Evolutionary conservation across 2,888 invertebrate genomes (phyloP).

Genomic region (Drosophila ochracea): DNA sequence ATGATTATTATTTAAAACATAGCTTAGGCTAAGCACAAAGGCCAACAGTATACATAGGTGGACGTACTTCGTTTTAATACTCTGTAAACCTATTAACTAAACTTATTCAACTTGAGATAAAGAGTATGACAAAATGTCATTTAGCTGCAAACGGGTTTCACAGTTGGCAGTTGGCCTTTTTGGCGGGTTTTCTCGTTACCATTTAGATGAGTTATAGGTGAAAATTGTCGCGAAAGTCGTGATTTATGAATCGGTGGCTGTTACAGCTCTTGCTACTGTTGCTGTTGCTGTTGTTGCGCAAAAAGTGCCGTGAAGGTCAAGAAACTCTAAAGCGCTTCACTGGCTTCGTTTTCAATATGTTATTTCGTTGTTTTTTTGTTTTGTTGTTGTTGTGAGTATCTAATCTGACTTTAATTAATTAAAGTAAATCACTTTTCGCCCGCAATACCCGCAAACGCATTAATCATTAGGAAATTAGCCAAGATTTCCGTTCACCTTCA

Average conservation of each 20-base stretch:
- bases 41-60: background rate
- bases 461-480: conserved; percentile 72
- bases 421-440: conserved; percentile 66
- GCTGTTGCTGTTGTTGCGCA: conserved; percentile 29
- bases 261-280: conserved; percentile 35
- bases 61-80: conserved; percentile 4
- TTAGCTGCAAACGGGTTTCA: conserved; percentile 52
- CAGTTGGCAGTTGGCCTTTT: conserved; percentile 27
- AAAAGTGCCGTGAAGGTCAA: conserved; percentile 64
- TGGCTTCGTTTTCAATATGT: conserved; percentile 41
- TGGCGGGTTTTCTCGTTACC: conserved; percentile 62
- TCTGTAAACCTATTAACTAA: conserved; percentile 16
- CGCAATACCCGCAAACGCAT: conserved; percentile 50
- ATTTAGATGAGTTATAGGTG: conserved; percentile 78
- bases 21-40: background rate
- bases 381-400: conserved; percentile 18
- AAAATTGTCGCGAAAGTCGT: conserved; percentile 80
- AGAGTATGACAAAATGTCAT: conserved; percentile 24
- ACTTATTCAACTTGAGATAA: conserved; percentile 29
- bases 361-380: conserved; percentile 5
- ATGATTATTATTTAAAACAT: background rate
- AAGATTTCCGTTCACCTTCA: conserved; percentile 75
- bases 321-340: conserved; percentile 61
- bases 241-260: conserved; percentile 70
- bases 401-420: conserved; percentile 65